Percentiles rank a stretch among this genome's conserved stretches.
These are phyloP conservation scores for Drosophila eugracilis DNA, from an alignment of 1,140 invertebrate genomes.

Conservation along the genomic window DNA sequence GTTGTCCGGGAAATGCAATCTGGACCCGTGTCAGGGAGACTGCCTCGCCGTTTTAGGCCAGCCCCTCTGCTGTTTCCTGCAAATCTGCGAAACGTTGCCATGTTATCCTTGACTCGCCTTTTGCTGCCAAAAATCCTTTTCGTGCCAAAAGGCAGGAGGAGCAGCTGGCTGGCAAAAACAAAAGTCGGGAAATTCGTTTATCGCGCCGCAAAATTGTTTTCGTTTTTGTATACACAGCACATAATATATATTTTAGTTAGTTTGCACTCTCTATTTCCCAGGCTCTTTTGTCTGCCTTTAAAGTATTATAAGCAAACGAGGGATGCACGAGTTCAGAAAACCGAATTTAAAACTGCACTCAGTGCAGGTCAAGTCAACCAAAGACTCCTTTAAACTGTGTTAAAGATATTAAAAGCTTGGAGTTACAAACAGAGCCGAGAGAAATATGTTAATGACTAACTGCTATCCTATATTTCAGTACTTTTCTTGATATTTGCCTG, in stretches of 20 bases:
- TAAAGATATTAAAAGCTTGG: too few relatives aligned
- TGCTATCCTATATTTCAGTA: too few relatives aligned
- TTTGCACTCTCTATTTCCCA: conserved; percentile 51
- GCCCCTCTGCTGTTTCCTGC: conserved; percentile 54
- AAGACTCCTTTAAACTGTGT: too few relatives aligned
- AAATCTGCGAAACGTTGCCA: conserved; percentile 46
- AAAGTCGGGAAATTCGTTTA: conserved; percentile 74
- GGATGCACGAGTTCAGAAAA: neutral
- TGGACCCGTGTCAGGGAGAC: conserved; percentile 42
- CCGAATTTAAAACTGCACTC: conserved; percentile 5
- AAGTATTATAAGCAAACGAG: conserved; percentile 49
- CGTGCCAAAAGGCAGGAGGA: neutral
- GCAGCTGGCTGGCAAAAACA: conserved; percentile 21
- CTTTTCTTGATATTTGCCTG: too few relatives aligned
- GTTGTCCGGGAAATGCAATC: conserved; percentile 41
- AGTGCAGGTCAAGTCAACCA: neutral
- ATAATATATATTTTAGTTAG: conserved; percentile 56
- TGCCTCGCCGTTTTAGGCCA: conserved; percentile 32
- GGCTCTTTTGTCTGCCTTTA: conserved; percentile 40
- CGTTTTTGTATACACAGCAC: conserved; percentile 63
- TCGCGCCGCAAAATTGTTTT: conserved; percentile 77
- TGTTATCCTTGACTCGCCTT: conserved; percentile 57
- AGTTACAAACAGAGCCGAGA: too few relatives aligned
- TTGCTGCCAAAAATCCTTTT: conserved; percentile 49
- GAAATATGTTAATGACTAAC: too few relatives aligned